Evolutionary conservation across 1,140 invertebrate species (phyloP), one percentile per base, ranked within the genome.

Genomic region (Drosophila watanabei): DNA sequence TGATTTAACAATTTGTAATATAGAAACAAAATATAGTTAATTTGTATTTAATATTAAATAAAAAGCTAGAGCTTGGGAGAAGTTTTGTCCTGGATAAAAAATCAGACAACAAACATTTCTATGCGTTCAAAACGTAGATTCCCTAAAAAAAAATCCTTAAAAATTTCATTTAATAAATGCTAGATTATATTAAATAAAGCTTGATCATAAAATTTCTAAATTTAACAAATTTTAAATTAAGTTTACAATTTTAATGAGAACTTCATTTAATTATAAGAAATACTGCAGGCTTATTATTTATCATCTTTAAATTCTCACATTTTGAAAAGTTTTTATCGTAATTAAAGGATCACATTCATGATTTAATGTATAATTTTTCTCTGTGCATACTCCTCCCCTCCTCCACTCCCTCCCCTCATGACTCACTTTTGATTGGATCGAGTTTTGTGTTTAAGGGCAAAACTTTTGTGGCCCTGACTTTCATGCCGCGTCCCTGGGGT

Each of bases 341-440:
- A 1, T 20, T 35, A 20, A 8, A 0, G 9, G 2, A 20, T 10
- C 4, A 35, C 8, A 35, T 5, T 54, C 6, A 20, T 20, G 0
- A 14, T 9, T 14, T 33, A 5, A 0, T 5, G 14, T 54, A 9
- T 9, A 33, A 18, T 54, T 54, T 54, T 8, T 45, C 10, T 0
- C 32, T 13, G 62, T 71, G 49, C 32, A 71, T 41, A n/a, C n/a
- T 54, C 32, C 30, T 14, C 18, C 13, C 32, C 45, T 51, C n/a
- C n/a, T 54, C 32, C 30, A 14, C 18, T 16, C 32, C 45, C 58
- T 46, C 18, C n/a, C 37, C 20, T 43, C 16, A 57, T 54, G 79
- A 71, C 65, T 82, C 71, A 60, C 68, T 80, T 89, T 89, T 89
- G 86, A 89, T 89, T 89, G 86, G 86, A 82, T 85, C 88, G 71